These are phyloP conservation scores for Crax fasciolata DNA, from an alignment of 2,797 vertebrate genomes.

Conservation along the genomic window DNA sequence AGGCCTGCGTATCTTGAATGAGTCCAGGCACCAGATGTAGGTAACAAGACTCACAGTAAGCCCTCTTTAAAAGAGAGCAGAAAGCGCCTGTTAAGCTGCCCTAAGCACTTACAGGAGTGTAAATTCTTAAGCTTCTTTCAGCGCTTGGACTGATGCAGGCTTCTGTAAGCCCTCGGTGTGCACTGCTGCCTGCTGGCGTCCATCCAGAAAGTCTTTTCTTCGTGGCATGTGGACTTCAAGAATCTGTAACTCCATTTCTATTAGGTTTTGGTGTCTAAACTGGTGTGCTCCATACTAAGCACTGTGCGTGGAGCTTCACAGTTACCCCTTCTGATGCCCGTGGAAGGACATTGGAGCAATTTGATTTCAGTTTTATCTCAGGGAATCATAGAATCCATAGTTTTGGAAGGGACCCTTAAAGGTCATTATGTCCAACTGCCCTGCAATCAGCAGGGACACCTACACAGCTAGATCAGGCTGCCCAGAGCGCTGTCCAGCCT, in stretches of 20 bases:
- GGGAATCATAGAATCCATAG: neutral
- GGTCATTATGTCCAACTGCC: too few species aligned
- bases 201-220: neutral
- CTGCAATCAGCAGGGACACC: too few species aligned
- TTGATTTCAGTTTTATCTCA: neutral
- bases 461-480: too few species aligned
- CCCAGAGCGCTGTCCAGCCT: too few species aligned
- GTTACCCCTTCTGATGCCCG: neutral
- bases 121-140: conserved; percentile 9
- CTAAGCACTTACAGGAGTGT: neutral
- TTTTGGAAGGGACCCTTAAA: too few species aligned
- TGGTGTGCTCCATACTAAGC: rapidly evolving
- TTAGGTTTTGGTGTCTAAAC: neutral
- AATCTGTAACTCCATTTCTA: neutral
- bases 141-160: neutral
- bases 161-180: neutral
- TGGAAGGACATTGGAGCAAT: neutral
- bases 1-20: neutral
- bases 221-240: neutral
- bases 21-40: neutral
- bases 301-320: neutral
- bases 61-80: neutral
- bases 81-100: neutral
- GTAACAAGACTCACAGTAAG: rapidly evolving
- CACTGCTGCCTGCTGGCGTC: neutral